phyloP scores from a whole-genome alignment of 2,113 vertebrate species.

The Odontesthes bonariensis region DNA sequence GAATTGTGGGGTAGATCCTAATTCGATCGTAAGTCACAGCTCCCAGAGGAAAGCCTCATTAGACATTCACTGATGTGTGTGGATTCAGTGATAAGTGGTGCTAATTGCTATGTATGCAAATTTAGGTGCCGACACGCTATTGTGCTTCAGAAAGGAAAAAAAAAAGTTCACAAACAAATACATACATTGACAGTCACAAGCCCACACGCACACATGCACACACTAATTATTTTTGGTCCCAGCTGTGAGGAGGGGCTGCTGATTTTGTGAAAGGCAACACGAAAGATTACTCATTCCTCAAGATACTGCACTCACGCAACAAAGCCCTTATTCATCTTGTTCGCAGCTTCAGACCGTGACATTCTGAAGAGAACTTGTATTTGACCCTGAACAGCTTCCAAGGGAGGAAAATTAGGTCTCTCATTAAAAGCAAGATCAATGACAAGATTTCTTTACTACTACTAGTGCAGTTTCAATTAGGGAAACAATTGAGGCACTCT shows the following conservation, averaged over 20 bases:
- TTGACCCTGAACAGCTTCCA: constrained; percentile 71
- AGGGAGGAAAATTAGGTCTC: constrained; percentile 73
- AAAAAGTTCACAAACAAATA: constrained; percentile 44
- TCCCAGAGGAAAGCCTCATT: constrained; percentile 63
- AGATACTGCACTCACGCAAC: constrained; percentile 54
- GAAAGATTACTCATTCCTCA: constrained; percentile 67
- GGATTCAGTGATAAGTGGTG: constrained; percentile 69
- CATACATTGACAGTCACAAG: constrained; percentile 31
- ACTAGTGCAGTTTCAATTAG: constrained; percentile 64
- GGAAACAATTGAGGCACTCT: constrained; percentile 62
- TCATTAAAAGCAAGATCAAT: constrained; percentile 81
- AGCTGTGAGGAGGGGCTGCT: constrained; percentile 57
- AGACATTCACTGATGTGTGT: constrained; percentile 61
- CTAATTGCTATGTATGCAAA: constrained; percentile 67
- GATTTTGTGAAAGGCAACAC: constrained; percentile 64
- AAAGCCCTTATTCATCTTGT: constrained; percentile 68
- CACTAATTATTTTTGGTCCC: constrained; percentile 70
- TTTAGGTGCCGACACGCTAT: constrained; percentile 32
- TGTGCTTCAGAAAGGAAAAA: constrained; percentile 7
- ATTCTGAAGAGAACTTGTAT: constrained; percentile 53
- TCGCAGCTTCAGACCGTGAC: constrained; percentile 57
- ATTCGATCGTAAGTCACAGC: constrained; percentile 57
- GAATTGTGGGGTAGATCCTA: constrained; percentile 36
- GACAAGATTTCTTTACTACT: constrained; percentile 53
- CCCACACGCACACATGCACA: constrained; percentile 7